Conservation (phyloP, 2,797 vertebrate species). For the Hydrocynus forskahlii region DNA sequence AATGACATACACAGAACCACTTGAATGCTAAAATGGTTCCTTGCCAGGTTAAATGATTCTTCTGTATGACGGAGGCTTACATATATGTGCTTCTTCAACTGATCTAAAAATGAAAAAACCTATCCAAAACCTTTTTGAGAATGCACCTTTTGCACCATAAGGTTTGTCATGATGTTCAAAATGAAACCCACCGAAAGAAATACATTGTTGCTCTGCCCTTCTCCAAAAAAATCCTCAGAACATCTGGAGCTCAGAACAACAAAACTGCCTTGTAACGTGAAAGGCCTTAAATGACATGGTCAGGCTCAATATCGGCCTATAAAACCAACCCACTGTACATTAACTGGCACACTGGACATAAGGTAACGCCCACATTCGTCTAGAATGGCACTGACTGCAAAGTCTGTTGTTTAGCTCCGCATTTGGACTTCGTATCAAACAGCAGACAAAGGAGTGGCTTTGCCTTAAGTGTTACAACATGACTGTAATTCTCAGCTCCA, state of each 20-base stretch:
- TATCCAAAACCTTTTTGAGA: too few relatives aligned
- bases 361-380: neutral
- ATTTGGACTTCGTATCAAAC: neutral
- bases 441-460: neutral
- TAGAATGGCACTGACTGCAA: neutral
- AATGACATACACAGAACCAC: too few relatives aligned
- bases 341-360: slow-evolving; percentile 1
- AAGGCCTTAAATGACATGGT: neutral
- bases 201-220: neutral
- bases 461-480: slow-evolving; percentile 20
- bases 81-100: too few relatives aligned
- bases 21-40: too few relatives aligned
- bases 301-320: neutral
- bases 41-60: too few relatives aligned
- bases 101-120: too few relatives aligned
- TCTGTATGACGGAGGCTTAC: too few relatives aligned
- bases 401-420: neutral
- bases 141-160: too few relatives aligned
- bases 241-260: neutral
- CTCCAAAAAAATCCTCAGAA: neutral
- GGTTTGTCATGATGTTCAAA: slow-evolving; percentile 39
- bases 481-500: slow-evolving; percentile 13
- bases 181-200: neutral
- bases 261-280: neutral
- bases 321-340: neutral